Percentiles rank a stretch among this genome's conserved stretches.
Conservation (phyloP, 2,888 invertebrate genomes). For the Cactoblastis cactorum region DNA sequence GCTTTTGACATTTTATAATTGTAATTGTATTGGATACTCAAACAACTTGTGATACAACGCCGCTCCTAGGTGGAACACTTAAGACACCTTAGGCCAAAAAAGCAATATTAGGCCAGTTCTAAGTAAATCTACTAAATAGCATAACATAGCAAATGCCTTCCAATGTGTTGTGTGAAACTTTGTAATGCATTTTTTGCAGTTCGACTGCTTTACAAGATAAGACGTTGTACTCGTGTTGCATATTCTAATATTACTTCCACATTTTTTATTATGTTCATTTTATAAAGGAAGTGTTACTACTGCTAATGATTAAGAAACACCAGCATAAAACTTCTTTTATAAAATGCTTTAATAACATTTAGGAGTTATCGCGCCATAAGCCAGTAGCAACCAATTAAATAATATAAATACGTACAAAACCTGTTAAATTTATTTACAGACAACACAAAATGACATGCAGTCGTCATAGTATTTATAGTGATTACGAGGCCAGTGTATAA, state of each 20-base stretch:
- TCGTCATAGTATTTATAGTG: constrained; percentile 34
- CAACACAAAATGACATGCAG: constrained; percentile 4
- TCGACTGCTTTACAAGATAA: constrained; percentile 1
- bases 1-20: too few species aligned
- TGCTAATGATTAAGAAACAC: neutral
- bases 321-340: constrained; percentile 23
- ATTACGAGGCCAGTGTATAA: constrained; percentile 66
- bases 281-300: neutral
- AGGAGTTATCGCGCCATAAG: constrained; percentile 21
- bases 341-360: constrained; percentile 20
- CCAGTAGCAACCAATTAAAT: constrained; percentile 6
- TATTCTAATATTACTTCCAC: neutral
- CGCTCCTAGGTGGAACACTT: too few species aligned
- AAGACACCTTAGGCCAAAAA: neutral
- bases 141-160: constrained; percentile 3
- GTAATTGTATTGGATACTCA: too few species aligned
- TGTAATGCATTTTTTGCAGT: constrained; percentile 10
- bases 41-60: too few species aligned
- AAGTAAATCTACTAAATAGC: neutral
- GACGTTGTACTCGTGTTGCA: constrained; percentile 3
- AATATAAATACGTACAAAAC: constrained; percentile 11
- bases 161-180: constrained; percentile 2
- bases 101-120: constrained; percentile 5
- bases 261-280: neutral
- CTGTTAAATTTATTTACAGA: constrained; percentile 7